A percentile compares a stretch with the other conserved stretches of the same genome.
Conservation (phyloP, 1,140 invertebrate genomes). For the Drosophila kanapiae region DNA sequence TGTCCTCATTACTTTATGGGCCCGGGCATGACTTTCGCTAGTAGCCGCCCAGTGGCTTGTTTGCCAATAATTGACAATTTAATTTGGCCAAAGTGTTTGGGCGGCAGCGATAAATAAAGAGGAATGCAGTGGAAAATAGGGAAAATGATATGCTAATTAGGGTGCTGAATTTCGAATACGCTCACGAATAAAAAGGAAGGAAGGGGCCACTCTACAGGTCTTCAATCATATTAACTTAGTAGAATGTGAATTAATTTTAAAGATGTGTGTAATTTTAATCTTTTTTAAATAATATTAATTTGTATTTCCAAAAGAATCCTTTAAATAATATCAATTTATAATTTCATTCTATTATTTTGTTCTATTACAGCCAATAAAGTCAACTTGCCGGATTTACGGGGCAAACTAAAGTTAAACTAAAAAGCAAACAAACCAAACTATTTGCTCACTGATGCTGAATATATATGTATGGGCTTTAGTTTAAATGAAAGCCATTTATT, state of each 20-base stretch:
- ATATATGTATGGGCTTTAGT: not conserved
- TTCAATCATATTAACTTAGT: not conserved
- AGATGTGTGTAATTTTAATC: not conserved
- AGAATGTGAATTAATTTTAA: not conserved
- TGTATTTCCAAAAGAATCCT: not conserved
- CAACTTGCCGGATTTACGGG: not conserved
- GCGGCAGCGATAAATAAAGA: conserved; percentile 23
- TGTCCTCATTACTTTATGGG: conserved; percentile 53
- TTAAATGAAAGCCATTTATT: conserved; percentile 11
- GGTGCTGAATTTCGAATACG: conserved; percentile 35
- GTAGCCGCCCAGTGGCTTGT: conserved; percentile 57
- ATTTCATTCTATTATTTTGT: too few species aligned
- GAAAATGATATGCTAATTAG: conserved; percentile 35
- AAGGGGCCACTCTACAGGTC: too few species aligned
- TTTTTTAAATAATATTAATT: not conserved
- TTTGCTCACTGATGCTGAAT: not conserved
- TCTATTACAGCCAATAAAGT: not conserved
- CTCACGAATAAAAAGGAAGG: too few species aligned
- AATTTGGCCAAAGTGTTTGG: conserved; percentile 71
- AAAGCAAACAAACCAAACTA: not conserved
- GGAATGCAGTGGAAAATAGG: not conserved
- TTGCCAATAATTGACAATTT: conserved; percentile 81
- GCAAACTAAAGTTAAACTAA: not conserved
- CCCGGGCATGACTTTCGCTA: conserved; percentile 60
- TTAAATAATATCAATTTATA: not conserved